Percentiles rank a stretch among this genome's conserved stretches.
phyloP scores from a whole-genome alignment of 2,888 invertebrate species.

The Tineola bisselliella region DNA sequence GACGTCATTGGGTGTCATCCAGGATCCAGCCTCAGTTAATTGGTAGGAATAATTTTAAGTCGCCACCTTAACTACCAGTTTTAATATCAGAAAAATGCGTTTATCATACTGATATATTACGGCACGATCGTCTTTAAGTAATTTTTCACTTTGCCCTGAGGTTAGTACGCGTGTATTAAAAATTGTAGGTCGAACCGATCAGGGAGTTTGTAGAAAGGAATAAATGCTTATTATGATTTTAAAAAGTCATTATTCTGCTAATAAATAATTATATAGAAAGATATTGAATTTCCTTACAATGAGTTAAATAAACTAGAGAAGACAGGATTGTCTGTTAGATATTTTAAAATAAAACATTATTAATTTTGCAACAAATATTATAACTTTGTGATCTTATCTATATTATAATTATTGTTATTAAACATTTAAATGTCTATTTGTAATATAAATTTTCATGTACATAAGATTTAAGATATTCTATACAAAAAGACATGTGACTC shows the following conservation, averaged over 20 bases:
- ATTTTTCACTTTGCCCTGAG: slow-evolving; percentile 11
- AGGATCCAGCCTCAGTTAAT: slow-evolving; percentile 27
- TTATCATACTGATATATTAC: slow-evolving; percentile 14
- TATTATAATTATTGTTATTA: too few species aligned
- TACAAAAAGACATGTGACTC: neutral
- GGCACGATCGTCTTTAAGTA: slow-evolving; percentile 9
- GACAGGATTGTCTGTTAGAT: too few species aligned
- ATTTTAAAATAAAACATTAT: too few species aligned
- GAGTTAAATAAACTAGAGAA: too few species aligned
- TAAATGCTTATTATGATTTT: neutral
- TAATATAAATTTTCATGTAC: neutral
- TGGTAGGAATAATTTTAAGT: slow-evolving; percentile 38
- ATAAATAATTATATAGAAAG: too few species aligned
- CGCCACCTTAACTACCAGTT: slow-evolving; percentile 29
- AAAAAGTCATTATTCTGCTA: neutral
- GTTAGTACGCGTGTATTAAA: slow-evolving; percentile 7
- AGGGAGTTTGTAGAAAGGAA: neutral
- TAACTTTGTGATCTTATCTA: too few species aligned
- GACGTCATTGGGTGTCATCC: slow-evolving; percentile 23
- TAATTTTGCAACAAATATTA: too few species aligned
- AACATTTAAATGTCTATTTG: too few species aligned
- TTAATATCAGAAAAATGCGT: slow-evolving; percentile 35
- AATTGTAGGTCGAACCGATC: slow-evolving; percentile 9
- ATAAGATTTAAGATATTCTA: neutral
- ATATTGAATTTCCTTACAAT: too few species aligned